Evolutionary conservation across 2,797 vertebrate species (phyloP), one percentile per base, ranked within the genome.

Genomic region (Podarcis lilfordi): DNA sequence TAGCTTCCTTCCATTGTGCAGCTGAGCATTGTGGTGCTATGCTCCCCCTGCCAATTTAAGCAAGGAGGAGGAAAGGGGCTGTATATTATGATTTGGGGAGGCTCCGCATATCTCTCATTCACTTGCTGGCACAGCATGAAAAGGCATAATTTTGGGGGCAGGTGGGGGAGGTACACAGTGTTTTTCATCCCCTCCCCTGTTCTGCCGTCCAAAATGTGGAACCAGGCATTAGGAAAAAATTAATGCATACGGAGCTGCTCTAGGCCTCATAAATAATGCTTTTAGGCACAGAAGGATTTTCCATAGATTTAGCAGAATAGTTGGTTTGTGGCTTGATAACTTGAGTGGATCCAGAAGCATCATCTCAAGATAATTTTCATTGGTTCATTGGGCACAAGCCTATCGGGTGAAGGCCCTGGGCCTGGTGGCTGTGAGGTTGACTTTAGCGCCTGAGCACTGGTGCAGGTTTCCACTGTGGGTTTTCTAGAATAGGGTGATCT

Each of bases 1-100:
- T 32, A 1, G 5, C 43, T 89, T 86, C 84, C 88, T 76, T 82
- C 66, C 40, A 85, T 89, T 89, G 88, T 89, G 32, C 43, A 59
- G 40, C 78, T 8, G 8, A 75, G 61, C 71, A 81, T 27, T 87
- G 55, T 87, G 55, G 75, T 23, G 82, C 74, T 43, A 45, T 27
- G 29, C 19, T 75, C 35, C 27, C 64, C 64, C 8, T 75, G 84
- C 66, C 78, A 76, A 68, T 76, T 69, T 25, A 84, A 80, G 50
- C 40, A 23, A 64, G 61, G 61, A 23, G 21, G 66, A 37, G 10
- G 83, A 75, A 83, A 55, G 45, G 64, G 29, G 37, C 29, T 84
- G 82, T 79, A 72, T 88, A 79, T 88, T 88, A 80, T 89, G 72
- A 6, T 89, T 81, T 82, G 43, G 78, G 43, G 84, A 86, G 84